Conservation (phyloP, 2,797 vertebrate species). For the Botia kubotai region DNA sequence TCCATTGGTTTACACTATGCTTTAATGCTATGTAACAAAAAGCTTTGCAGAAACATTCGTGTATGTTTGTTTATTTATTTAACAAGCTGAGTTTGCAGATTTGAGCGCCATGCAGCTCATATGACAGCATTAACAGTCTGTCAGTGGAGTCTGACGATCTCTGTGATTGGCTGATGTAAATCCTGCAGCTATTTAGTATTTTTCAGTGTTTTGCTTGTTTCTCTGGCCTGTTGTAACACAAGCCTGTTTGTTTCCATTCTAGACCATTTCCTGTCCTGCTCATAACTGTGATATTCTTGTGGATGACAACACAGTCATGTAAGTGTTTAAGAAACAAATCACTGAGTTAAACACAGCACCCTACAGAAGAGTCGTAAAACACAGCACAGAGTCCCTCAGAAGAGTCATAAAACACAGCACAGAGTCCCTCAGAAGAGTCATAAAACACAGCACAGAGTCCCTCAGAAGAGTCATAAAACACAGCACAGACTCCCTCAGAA, state of each 20-base stretch:
- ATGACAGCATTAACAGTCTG: background rate
- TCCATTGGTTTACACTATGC: background rate
- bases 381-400: too few relatives aligned
- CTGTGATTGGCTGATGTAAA: background rate
- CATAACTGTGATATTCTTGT: conserved; percentile 99
- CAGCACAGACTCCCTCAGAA: too few relatives aligned
- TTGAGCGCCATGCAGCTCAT: background rate
- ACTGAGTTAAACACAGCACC: too few relatives aligned
- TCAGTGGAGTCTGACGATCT: background rate
- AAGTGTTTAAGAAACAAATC: conserved; percentile 75
- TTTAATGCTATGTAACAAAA: background rate
- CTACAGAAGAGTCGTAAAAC: too few relatives aligned
- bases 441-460: too few relatives aligned
- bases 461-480: too few relatives aligned
- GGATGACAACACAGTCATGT: conserved; percentile 99
- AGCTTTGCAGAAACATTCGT: background rate
- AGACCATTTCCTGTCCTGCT: conserved; percentile 99
- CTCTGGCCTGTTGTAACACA: conserved; percentile 22
- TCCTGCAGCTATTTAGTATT: conserved; percentile 13
- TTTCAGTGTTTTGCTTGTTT: background rate
- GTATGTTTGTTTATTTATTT: background rate
- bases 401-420: too few relatives aligned
- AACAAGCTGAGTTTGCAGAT: background rate
- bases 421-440: too few relatives aligned
- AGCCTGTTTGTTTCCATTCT: conserved; percentile 64